Base-by-base conservation (phyloP, 2,113 vertebrate genomes). In the Mobula birostris region DNA sequence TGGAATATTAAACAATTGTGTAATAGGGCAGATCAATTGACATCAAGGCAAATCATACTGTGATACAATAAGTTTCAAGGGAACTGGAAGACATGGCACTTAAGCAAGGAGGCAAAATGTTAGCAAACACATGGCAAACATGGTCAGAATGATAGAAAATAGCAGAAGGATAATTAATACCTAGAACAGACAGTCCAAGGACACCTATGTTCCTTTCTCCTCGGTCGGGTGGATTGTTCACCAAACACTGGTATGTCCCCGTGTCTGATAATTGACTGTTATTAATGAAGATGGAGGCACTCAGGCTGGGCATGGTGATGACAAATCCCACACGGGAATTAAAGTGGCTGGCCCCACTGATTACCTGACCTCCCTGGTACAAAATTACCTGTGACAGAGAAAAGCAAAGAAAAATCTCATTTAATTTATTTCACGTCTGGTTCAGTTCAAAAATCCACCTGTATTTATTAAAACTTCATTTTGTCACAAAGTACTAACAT, bases 231-330 rank as follows among this genome's bases (percentile, higher is more conserved):
- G 99, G 97, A 95, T 99, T 99, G 97, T 99, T 99, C 96, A 99
- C 99, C 97, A 99, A 97, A 96, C 99, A 99, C 97, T 99, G 99
- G 97, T 99, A 99, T 0, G 99, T 99, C 95, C 99, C 99, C 5
- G 99, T 99, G 96, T 99, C 99, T 0, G 98, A 98, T 2, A 99
- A 97, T 96, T 99, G 98, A 76, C 98, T 99, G 96, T 98, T 99
- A 96, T 99, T 99, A 97, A 99, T 99, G 97, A 99, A 99, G 96
- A 99, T 98, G 95, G 99, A 99, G 97, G 98, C 99, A 97, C 98
- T 99, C 97, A 98, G 99, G 95, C 98, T 98, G 95, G 99, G 99
- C 99, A 99, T 99, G 95, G 98, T 99, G 96, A 97, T 97, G 95
- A 97, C 97, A 95, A 99, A 99, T 95, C 98, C 98, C 95, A 99